phyloP scores from a whole-genome alignment of 2,113 vertebrate genomes.

The Bothrops jararaca region DNA sequence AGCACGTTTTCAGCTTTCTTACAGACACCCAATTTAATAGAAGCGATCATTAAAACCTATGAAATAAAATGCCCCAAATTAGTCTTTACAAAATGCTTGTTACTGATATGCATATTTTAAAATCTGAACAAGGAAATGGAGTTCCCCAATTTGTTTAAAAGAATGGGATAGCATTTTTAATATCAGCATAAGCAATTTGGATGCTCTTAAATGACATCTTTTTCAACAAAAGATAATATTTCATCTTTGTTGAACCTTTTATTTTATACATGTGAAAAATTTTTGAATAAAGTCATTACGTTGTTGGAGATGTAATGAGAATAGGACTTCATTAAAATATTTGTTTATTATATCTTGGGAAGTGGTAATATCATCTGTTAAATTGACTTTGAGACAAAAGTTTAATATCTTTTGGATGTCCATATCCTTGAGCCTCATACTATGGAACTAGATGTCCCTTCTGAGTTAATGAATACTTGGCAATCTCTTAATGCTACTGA shows the following conservation, averaged over 20 bases:
- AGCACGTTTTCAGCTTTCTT: background rate
- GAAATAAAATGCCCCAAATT: background rate
- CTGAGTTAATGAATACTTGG: background rate
- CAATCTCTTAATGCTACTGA: background rate
- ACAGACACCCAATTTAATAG: background rate
- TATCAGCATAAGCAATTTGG: background rate
- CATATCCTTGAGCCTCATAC: background rate
- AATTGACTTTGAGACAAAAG: background rate
- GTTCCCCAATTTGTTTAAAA: background rate
- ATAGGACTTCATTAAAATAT: background rate
- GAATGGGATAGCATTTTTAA: background rate
- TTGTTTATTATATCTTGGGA: background rate
- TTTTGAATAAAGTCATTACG: background rate
- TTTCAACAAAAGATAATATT: background rate
- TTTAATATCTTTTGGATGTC: background rate
- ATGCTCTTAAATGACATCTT: background rate
- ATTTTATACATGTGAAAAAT: background rate
- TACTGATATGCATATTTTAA: background rate
- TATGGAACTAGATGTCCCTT: background rate
- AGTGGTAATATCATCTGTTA: background rate
- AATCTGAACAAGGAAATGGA: background rate
- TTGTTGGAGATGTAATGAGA: background rate
- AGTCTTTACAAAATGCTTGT: background rate
- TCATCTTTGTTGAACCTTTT: background rate
- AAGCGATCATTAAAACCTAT: background rate